These are phyloP conservation scores for Apamea epomidion DNA, from an alignment of 2,888 invertebrate genomes.

Conservation along the genomic window DNA sequence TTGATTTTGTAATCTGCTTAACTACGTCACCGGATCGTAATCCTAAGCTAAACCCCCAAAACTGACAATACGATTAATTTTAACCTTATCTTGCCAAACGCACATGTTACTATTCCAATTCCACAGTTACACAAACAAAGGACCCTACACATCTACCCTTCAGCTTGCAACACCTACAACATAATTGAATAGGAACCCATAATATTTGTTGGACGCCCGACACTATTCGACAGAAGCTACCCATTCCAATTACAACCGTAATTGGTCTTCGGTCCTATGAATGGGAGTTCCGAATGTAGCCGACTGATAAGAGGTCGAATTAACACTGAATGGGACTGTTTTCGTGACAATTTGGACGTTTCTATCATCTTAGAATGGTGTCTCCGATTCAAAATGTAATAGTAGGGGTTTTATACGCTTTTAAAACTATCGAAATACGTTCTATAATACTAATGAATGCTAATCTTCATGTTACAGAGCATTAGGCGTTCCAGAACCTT, in stretches of 20 bases:
- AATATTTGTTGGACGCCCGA: conserved; percentile 51
- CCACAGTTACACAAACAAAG: conserved; percentile 12
- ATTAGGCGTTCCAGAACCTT: not conserved
- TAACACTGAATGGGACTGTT: conserved; percentile 43
- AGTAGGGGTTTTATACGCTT: not conserved
- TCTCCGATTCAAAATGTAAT: not conserved
- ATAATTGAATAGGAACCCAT: conserved; percentile 57
- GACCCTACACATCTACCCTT: not conserved
- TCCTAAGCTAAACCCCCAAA: not conserved
- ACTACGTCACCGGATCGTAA: not conserved
- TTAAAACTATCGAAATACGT: not conserved
- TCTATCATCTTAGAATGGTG: conserved; percentile 3
- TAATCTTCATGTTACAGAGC: not conserved
- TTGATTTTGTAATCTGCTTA: not conserved
- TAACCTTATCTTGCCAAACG: conserved; percentile 4
- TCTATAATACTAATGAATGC: not conserved
- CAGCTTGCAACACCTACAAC: conserved; percentile 17
- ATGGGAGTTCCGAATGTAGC: conserved; percentile 55
- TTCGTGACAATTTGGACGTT: conserved; percentile 24
- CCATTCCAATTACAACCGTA: conserved; percentile 62
- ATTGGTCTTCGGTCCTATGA: conserved; percentile 59
- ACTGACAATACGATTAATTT: not conserved
- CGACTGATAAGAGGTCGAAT: conserved; percentile 57
- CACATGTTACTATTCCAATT: conserved; percentile 22
- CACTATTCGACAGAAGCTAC: conserved; percentile 46